phyloP scores from a whole-genome alignment of 1,140 invertebrate genomes.

The Musca vetustissima region DNA sequence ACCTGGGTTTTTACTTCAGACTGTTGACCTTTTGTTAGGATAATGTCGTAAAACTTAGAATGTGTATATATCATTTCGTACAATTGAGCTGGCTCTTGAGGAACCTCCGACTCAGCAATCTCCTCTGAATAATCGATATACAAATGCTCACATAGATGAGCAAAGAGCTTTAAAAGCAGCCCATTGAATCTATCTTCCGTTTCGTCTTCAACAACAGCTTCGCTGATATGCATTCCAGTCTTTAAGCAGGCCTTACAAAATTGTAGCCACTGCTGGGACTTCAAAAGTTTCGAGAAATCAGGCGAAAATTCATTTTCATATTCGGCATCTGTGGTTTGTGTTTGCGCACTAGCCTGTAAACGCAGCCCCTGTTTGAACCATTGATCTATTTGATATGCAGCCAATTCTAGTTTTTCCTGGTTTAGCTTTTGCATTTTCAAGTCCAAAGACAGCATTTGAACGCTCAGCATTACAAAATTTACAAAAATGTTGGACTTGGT shows the following conservation, averaged over 20 bases:
- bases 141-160: constrained; percentile 61
- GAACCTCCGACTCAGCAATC: background rate
- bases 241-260: constrained; percentile 69
- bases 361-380: constrained; percentile 36
- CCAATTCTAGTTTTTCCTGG: constrained; percentile 36
- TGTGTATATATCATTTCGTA: constrained; percentile 76
- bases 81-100: constrained; percentile 53
- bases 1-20: constrained; percentile 61
- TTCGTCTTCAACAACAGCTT: constrained; percentile 42
- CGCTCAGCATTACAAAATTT: constrained; percentile 60
- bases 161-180: constrained; percentile 60
- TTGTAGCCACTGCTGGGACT: constrained; percentile 64
- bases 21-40: constrained; percentile 59
- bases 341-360: background rate
- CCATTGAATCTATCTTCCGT: constrained; percentile 45
- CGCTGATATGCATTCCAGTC: constrained; percentile 61
- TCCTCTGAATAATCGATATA: constrained; percentile 52
- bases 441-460: constrained; percentile 60
- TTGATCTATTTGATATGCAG: constrained; percentile 43
- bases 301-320: constrained; percentile 3
- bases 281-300: constrained; percentile 56
- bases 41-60: constrained; percentile 71
- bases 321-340: background rate
- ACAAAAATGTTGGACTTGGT: constrained; percentile 56
- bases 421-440: constrained; percentile 59